Evolutionary conservation across 2,113 vertebrate species (phyloP), one percentile per base, ranked within the genome.

Genomic region (Aplodontia rufa): DNA sequence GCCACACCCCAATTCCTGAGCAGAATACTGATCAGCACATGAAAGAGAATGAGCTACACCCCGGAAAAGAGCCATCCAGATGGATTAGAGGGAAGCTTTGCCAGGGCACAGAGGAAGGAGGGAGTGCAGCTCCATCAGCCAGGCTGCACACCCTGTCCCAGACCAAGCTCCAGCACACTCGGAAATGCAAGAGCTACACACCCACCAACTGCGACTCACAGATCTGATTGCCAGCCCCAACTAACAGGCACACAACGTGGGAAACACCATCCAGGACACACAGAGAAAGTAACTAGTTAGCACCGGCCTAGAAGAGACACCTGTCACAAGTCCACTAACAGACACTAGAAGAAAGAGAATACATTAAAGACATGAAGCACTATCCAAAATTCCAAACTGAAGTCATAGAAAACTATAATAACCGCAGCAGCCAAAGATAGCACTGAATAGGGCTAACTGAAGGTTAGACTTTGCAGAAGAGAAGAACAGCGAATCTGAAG

Each of bases 71-170:
- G 40, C 7, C 30, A 53, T 13, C 8, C 11, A 10, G 24, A 1
- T 20, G 66, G 8, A 60, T 51, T 14, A 40, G 20, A 74, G 13
- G 58, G 11, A 71, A 26, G 7, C 40, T 51, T 4, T 3, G 24
- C 6, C 4, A 22, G 12, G 12, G 13, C 37, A 66, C 20, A 87
- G 42, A 8, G 42, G 8, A 22, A n/a, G 37, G 40, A 55, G 74
- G 40, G 0, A 42, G 16, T 3, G 60, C 12, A 35, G 2, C 11
- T 22, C 47, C 13, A 8, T n/a, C 0, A n/a, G 37, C 55, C 12
- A 28, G 64, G 19, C 32, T 17, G 35, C 32, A n/a, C 35, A 35
- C 6, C 13, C 13, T 28, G 22, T 64, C 22, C 6, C 19, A 30
- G 32, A 32, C 14, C 40, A 91, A 40, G 30, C 24, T 75, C 26